Base-by-base conservation (phyloP, 92 coral and sea anemone species). In the Nematostella vectensis region DNA sequence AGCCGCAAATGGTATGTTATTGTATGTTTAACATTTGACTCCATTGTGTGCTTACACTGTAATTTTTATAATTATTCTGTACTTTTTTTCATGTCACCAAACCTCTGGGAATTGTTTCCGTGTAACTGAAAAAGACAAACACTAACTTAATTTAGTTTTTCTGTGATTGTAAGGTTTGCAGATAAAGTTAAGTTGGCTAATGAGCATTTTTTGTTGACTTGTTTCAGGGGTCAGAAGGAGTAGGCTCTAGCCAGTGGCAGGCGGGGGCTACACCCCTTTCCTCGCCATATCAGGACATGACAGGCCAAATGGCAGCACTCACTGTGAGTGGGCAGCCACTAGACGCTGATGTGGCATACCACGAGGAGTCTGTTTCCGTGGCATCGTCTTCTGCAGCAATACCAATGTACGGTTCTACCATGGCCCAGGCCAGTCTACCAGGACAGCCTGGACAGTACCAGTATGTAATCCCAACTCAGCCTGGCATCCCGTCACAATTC, bases 401-500 rank as follows among this genome's bases (percentile, higher is more conserved):
- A 29, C 67, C 96, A 1, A 63, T 79, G 60, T 91, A 87, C 59
- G 80, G 72, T 47, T 70, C 82, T 39, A 82, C 81, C 67, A 61
- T 82, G 76, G 72, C 91, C 29, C 98, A 91, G 66, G 76, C 78
- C 47, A 79, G 85, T 47, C 70, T 81, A 28, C 22, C 94, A 3
- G 82, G 81, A 13, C 95, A 85, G 57, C 84, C 83, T 11, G 80
- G 78, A 25, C 91, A 82, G 47, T 83, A 81, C 31, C 98, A 91
- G 63, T 91, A 87, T 22, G 81, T 91, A 58, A 39, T 81, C 40
- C 96, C 87, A 45, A 85, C 65, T 38, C 86, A 71, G 38, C 70
- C 93, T 57, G 55, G 69, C 70, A 74, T 59, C 49, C 82, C 82
- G 25, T 77, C 61, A 37, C 84, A 57, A 26, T 83, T 50, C 20